These are phyloP conservation scores for Kradibia gibbosae DNA, from an alignment of 1,140 invertebrate species.

Conservation along the genomic window DNA sequence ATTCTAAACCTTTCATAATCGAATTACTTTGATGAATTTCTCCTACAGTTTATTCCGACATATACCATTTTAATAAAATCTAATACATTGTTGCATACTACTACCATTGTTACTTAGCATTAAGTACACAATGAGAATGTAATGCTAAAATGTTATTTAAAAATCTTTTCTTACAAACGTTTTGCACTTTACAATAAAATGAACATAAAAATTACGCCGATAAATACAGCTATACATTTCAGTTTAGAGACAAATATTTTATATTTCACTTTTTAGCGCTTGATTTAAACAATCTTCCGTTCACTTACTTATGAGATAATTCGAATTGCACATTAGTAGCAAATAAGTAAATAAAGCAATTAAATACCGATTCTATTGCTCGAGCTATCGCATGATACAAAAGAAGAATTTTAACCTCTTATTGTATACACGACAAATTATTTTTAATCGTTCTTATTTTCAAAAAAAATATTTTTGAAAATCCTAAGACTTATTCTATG, in stretches of 20 bases:
- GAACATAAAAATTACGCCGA: constrained; percentile 12
- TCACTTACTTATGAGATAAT: constrained; percentile 21
- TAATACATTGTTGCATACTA: constrained; percentile 3
- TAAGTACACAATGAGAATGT: constrained; percentile 33
- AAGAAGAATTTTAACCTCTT: constrained; percentile 16
- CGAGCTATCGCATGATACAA: constrained; percentile 12
- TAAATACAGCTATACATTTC: constrained; percentile 2
- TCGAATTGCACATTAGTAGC: constrained; percentile 21
- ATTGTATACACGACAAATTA: constrained; percentile 28
- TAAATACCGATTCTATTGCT: constrained; percentile 32
- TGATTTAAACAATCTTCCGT: constrained; percentile 34
- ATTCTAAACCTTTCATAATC: constrained; percentile 11
- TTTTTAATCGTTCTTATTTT: constrained; percentile 38
- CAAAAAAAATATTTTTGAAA: constrained; percentile 42
- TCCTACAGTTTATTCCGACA: constrained; percentile 11
- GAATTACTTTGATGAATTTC: constrained; percentile 15
- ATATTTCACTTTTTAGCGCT: not conserved
- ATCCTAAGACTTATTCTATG: constrained; percentile 83
- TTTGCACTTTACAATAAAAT: constrained; percentile 16
- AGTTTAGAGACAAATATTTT: constrained; percentile 12
- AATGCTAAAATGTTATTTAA: constrained; percentile 31
- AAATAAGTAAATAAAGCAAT: constrained; percentile 42
- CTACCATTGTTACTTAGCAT: constrained; percentile 18
- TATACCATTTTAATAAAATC: constrained; percentile 1
- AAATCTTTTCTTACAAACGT: constrained; percentile 33